Evolutionary conservation across 2,888 invertebrate genomes (phyloP).

Genomic region (Crocallis elinguaria): DNA sequence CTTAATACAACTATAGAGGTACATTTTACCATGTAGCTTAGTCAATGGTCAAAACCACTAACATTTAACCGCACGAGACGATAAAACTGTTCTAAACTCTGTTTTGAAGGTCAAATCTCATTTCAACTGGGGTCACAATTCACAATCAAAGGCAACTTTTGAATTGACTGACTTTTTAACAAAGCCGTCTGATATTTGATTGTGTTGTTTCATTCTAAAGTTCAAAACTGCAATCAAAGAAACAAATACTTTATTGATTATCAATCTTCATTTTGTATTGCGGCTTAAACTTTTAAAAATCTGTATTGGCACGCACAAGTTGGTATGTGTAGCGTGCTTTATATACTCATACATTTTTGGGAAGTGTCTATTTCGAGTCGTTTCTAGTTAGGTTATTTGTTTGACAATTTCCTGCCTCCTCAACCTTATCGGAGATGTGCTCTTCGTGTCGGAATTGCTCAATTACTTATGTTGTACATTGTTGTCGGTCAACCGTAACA

Average conservation of each 20-base stretch:
- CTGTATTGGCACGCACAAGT: neutral
- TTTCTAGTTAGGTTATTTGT: conserved; percentile 41
- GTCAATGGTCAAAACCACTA: conserved; percentile 39
- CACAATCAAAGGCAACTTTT: conserved; percentile 33
- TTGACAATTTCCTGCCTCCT: conserved; percentile 64
- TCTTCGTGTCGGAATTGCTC: conserved; percentile 68
- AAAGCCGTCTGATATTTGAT: conserved; percentile 9
- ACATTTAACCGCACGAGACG: conserved; percentile 42
- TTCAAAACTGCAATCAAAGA: conserved; percentile 5
- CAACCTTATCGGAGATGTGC: conserved; percentile 74
- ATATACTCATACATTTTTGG: neutral
- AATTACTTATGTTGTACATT: conserved; percentile 72
- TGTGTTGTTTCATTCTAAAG: conserved; percentile 8
- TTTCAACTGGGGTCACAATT: conserved; percentile 28
- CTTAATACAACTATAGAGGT: conserved; percentile 39
- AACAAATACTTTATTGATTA: too few species aligned
- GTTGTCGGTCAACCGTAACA: conserved; percentile 73
- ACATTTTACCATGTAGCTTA: conserved; percentile 34
- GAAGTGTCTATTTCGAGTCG: conserved; percentile 15
- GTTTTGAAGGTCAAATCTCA: conserved; percentile 42
- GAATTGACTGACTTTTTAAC: conserved; percentile 10
- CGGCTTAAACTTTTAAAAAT: too few species aligned
- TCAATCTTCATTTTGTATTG: too few species aligned
- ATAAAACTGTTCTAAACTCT: conserved; percentile 44
- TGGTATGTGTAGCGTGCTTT: neutral